Percentiles rank a stretch among this genome's conserved stretches.
These are phyloP conservation scores for Beris morrisii DNA, from an alignment of 2,888 invertebrate genomes.

Conservation along the genomic window DNA sequence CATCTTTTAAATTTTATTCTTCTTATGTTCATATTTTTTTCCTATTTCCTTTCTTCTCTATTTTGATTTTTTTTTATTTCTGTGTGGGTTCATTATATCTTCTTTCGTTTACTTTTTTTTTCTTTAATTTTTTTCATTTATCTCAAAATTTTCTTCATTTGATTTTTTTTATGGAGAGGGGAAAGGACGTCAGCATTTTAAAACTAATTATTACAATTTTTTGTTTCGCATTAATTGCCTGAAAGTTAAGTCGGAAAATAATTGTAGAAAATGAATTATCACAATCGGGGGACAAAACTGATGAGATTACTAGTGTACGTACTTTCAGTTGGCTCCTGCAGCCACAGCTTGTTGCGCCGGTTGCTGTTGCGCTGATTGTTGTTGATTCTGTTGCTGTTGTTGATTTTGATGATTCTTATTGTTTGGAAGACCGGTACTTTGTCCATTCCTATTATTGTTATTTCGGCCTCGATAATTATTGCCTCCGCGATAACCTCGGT, in stretches of 20 bases:
- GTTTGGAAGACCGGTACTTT: constrained; percentile 40
- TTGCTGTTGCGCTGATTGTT: constrained; percentile 45
- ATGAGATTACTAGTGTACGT: background rate
- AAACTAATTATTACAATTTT: constrained; percentile 39
- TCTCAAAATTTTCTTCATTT: constrained; percentile 13
- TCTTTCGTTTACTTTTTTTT: constrained; percentile 13
- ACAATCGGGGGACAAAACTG: constrained; percentile 25
- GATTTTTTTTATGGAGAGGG: constrained; percentile 2
- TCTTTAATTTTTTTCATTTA: constrained; percentile 9
- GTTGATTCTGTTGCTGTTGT: constrained; percentile 39
- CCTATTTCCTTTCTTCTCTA: constrained; percentile 8
- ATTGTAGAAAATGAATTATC: background rate
- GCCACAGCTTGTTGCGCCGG: constrained; percentile 40
- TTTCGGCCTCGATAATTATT: constrained; percentile 44
- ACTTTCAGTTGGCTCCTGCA: constrained; percentile 33
- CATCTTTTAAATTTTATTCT: background rate
- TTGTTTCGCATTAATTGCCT: constrained; percentile 32
- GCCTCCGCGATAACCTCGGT: constrained; percentile 59
- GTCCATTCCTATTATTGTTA: constrained; percentile 39
- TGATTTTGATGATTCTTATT: constrained; percentile 32
- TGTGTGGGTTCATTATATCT: constrained; percentile 6
- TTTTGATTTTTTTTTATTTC: constrained; percentile 4
- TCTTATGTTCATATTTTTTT: constrained; percentile 9
- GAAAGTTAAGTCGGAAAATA: constrained; percentile 25
- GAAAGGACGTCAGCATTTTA: constrained; percentile 49